These are phyloP conservation scores for human (Homo sapiens) DNA, from an alignment of 2,113 vertebrate genomes.

Conservation along the genomic window DNA sequence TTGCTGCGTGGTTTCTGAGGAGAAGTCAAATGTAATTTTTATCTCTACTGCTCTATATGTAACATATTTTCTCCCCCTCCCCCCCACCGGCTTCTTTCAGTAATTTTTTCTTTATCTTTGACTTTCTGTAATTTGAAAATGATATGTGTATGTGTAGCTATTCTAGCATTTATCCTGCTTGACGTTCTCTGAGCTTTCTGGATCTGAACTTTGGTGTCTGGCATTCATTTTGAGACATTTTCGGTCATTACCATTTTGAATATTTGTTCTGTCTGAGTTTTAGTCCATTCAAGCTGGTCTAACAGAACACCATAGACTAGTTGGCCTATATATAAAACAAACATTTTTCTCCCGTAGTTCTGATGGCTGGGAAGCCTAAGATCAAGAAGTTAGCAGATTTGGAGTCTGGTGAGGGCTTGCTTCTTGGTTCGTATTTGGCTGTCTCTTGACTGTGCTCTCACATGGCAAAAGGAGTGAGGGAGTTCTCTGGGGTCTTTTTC, in stretches of 20 bases:
- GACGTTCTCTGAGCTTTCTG: background rate
- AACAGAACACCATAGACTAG: background rate
- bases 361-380: background rate
- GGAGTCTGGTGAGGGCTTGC: background rate
- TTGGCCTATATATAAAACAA: background rate
- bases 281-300: background rate
- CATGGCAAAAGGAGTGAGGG: background rate
- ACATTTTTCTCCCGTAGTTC: background rate
- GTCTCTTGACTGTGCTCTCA: background rate
- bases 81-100: background rate
- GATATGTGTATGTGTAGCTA: background rate
- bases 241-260: background rate
- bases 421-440: background rate
- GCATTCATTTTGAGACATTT: background rate
- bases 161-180: background rate
- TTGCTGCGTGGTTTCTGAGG: background rate
- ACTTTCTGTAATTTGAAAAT: background rate
- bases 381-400: background rate
- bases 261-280: background rate
- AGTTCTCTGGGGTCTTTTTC: background rate
- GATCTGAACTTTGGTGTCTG: background rate
- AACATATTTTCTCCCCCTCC: background rate
- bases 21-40: background rate
- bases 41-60: background rate
- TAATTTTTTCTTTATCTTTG: background rate